These are phyloP conservation scores for Apodemia hepburni DNA, from an alignment of 2,888 invertebrate species.

Conservation along the genomic window DNA sequence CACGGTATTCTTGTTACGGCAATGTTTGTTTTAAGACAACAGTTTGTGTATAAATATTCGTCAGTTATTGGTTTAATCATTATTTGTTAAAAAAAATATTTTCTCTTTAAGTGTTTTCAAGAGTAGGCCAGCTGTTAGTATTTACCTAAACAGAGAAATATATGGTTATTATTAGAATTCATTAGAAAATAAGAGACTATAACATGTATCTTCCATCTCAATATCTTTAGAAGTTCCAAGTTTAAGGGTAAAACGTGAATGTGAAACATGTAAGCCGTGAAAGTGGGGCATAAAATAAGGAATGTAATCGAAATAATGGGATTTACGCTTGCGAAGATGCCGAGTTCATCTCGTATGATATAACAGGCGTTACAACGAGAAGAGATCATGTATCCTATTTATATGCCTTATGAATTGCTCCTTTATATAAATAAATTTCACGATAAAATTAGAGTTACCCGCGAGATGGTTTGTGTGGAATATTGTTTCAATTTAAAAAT, in stretches of 20 bases:
- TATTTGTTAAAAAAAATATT: too few relatives aligned
- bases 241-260: background rate
- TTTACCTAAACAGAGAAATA: too few relatives aligned
- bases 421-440: background rate
- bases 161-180: too few relatives aligned
- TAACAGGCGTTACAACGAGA: background rate
- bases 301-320: constrained; percentile 5
- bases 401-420: background rate
- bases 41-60: too few relatives aligned
- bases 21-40: too few relatives aligned
- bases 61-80: too few relatives aligned
- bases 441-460: background rate
- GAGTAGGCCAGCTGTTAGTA: too few relatives aligned
- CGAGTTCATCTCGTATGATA: constrained; percentile 4
- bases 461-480: too few relatives aligned
- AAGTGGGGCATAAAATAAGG: background rate
- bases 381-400: background rate
- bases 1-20: too few relatives aligned
- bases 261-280: background rate
- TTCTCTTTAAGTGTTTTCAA: too few relatives aligned
- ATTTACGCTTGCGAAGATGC: constrained; percentile 7
- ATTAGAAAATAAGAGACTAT: too few relatives aligned
- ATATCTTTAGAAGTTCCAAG: background rate
- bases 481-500: too few relatives aligned
- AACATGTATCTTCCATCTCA: background rate